phyloP scores from a whole-genome alignment of 2,797 vertebrate genomes.

The Stomatorhinus walkeri region DNA sequence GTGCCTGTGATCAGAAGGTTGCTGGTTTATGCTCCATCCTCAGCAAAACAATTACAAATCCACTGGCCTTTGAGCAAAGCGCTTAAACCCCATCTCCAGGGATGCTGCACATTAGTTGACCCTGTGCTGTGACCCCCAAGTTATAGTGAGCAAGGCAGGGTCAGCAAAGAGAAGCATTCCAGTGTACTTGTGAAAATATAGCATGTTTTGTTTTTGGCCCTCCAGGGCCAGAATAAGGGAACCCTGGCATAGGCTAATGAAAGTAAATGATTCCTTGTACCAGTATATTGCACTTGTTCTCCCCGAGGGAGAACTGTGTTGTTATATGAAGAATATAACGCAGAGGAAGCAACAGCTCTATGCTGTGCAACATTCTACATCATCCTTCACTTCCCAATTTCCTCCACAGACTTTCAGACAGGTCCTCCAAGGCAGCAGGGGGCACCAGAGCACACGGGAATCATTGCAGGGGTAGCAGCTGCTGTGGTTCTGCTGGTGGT shows the following conservation, averaged over 20 bases:
- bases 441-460: conserved; percentile 68
- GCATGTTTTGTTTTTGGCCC: background rate
- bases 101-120: no score
- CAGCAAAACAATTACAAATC: no score
- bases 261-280: background rate
- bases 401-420: conserved; percentile 42
- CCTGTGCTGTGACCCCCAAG: no score
- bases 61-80: no score
- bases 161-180: no score
- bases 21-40: no score
- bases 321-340: background rate
- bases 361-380: background rate
- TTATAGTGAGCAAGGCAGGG: no score
- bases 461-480: conserved; percentile 77
- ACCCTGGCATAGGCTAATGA: background rate
- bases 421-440: conserved; percentile 47
- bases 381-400: background rate
- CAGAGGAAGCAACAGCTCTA: background rate
- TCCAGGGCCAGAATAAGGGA: background rate
- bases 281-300: background rate
- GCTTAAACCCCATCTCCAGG: no score
- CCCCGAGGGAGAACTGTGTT: no score
- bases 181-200: no score
- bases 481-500: conserved; percentile 71
- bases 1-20: no score